Base-by-base conservation (phyloP, 2,888 invertebrate species). In the Sialis lutaria region DNA sequence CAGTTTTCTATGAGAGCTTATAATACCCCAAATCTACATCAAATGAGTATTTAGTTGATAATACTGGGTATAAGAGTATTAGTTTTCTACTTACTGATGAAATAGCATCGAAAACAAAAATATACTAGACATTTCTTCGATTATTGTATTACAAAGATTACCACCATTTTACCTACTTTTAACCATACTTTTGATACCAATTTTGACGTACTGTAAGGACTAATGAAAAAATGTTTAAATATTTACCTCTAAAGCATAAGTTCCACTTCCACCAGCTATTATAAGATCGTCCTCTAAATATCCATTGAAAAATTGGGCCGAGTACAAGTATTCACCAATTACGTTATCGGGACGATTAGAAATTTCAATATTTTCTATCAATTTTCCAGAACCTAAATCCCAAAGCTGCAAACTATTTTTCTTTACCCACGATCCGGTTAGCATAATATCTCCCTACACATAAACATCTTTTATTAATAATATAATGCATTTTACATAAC, bases 321-420 rank as follows among this genome's bases (percentile, higher is more conserved):
- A 65, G 51, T 74, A 74, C 5, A 74, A 62, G 53, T 72, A 76
- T 53, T 76, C 75, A 0, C 75, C 75, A 35, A 72, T 70, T 0
- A 73, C 63, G 40, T 69, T 66, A 0, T 64, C 65, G 33, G 69
- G 60, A 41, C 75, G 59, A 54, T 76, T 75, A 49, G 67, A 65
- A 0, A 69, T 70, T 33, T 64, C 60, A 35, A 75, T 58, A 10
- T 68, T 59, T 47, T 61, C 64, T 8, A 73, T 52, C 35, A 67
- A 59, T 55, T 70, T 72, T 49, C 64, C 69, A 1, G 70, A 69
- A 6, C 58, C 61, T 39, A 74, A 52, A 51, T 77, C 75, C 75
- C 75, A 76, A 1, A 70, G 54, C 33, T 70, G 65, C 1, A 76
- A 58, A 13, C 70, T 73, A 40, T 72, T 69, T 2, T 68, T 67